Evolutionary conservation across 1,140 invertebrate species (phyloP), one percentile per base, ranked within the genome.

Genomic region (Apis florea): DNA sequence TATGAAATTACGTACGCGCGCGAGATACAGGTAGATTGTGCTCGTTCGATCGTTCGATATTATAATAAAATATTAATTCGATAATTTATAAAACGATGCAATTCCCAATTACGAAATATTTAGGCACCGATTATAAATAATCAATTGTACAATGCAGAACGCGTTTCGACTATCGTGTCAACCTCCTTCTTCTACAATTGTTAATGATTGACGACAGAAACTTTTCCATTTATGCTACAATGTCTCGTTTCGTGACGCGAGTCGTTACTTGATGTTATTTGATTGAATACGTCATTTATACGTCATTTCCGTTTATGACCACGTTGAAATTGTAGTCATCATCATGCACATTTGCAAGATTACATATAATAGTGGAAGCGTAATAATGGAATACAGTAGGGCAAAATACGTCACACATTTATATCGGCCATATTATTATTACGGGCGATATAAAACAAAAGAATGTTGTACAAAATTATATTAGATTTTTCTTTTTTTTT

Each of bases 261-360:
- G 6, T 59, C 58, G n/a, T 59, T 6, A n/a, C 24, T 59, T 24
- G 58, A 59, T n/a, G 58, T 24, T 24, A n/a, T 12, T 59, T 24
- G 31, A 40, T 40, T 5, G 31, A 40, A 24, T n/a, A 24, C 56
- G 56, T 61, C 58, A n/a, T n/a, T 61, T 61, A 61, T 61, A 61
- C 58, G 58, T 61, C 58, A 61, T 61, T 61, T 61, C 58, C 58
- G 58, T 61, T 61, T 61, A 24, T 15, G n/a, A 61, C n/a, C 58
- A n/a, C 24, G 58, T 24, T n/a, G 58, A 61, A n/a, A 61, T 61
- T 24, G 58, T 61, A 24, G 58, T 61, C 58, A 61, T 61, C 58
- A 61, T 24, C 13, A 24, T 13, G 24, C n/a, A 24, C 58, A 61
- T 24, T 61, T 24, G 58, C 58, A 13, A 24, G 58, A 61, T 61